Evolutionary conservation across 2,797 vertebrate species (phyloP).

Genomic region (Petrocephalus schoutedeni): DNA sequence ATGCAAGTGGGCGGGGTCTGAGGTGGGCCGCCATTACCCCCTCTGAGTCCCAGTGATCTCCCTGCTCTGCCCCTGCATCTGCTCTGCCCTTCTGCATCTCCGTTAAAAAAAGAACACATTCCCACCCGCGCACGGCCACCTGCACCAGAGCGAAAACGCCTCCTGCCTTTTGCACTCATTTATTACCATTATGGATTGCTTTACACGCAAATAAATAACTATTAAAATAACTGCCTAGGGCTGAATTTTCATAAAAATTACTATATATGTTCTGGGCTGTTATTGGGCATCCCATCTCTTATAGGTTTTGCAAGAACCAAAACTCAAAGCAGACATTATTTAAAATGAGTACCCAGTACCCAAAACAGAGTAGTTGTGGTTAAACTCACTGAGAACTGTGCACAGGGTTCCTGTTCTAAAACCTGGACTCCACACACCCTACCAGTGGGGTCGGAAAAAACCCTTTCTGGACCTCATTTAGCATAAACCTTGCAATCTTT

Average conservation of each 20-base stretch:
- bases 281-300: slow-evolving; percentile 32
- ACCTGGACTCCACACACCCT: slow-evolving; percentile 11
- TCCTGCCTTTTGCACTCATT: background rate
- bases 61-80: background rate
- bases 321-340: background rate
- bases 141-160: background rate
- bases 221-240: slow-evolving; percentile 63
- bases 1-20: background rate
- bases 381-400: slow-evolving; percentile 23
- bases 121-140: background rate
- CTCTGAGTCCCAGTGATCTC: background rate
- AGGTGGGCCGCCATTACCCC: background rate
- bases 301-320: background rate
- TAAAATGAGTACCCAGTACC: slow-evolving; percentile 42
- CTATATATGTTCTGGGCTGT: slow-evolving; percentile 40
- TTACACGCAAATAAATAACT: slow-evolving; percentile 37
- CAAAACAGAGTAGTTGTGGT: slow-evolving; percentile 36
- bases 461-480: slow-evolving; percentile 30
- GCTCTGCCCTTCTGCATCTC: background rate
- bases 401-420: slow-evolving; percentile 33
- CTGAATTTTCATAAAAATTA: slow-evolving; percentile 58
- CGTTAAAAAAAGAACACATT: background rate
- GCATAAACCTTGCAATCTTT: slow-evolving; percentile 36
- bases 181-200: slow-evolving; percentile 25
- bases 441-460: slow-evolving; percentile 31